phyloP scores from a whole-genome alignment of 2,888 invertebrate genomes.

The Kuschelorhynchus macadamiae region DNA sequence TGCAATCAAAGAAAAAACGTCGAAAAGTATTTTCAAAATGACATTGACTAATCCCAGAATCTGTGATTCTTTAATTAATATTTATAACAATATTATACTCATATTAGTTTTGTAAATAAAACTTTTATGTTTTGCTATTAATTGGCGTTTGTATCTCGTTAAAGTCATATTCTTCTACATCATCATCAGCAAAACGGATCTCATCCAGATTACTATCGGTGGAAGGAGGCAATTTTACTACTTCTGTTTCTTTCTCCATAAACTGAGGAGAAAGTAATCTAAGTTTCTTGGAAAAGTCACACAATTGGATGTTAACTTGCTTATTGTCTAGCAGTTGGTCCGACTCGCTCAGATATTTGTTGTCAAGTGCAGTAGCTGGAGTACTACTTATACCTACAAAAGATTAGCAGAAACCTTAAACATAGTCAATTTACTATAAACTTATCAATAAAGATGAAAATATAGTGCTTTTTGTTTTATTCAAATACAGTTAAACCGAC shows the following conservation, averaged over 20 bases:
- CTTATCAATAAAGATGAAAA: no score
- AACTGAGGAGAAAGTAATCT: conserved; percentile 54
- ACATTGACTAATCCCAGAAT: no score
- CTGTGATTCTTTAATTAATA: no score
- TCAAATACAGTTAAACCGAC: no score
- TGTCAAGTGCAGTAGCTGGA: conserved; percentile 42
- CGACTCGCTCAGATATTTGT: conserved; percentile 49
- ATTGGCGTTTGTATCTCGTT: conserved; percentile 65
- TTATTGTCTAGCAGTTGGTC: conserved; percentile 57
- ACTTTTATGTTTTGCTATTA: conserved; percentile 47
- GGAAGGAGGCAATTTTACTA: conserved; percentile 76
- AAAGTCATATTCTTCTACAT: conserved; percentile 67
- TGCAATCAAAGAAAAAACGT: no score
- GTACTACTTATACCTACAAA: conserved; percentile 15
- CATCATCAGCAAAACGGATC: conserved; percentile 81
- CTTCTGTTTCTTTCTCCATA: conserved; percentile 77
- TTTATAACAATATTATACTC: no score
- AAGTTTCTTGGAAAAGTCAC: conserved; percentile 59
- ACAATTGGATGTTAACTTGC: conserved; percentile 60
- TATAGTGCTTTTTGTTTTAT: no score
- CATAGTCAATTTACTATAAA: no score
- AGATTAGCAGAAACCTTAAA: no score
- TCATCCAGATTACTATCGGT: conserved; percentile 75
- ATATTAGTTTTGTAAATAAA: no score
- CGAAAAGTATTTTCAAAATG: no score